Evolutionary conservation across 2,797 vertebrate genomes (phyloP).

Genomic region (Channallabes apus): DNA sequence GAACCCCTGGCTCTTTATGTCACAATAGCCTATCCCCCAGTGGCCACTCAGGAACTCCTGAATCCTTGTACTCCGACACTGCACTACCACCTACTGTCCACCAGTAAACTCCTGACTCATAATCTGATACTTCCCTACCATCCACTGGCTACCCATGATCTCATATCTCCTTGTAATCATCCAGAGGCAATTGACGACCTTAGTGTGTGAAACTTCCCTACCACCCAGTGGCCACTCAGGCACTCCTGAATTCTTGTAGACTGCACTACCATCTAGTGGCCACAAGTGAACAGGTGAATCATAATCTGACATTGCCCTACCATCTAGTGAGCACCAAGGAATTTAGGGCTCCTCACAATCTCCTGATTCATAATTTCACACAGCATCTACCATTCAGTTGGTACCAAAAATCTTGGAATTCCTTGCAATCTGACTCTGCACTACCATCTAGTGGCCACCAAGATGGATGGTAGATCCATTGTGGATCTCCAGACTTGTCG

Average conservation of each 20-base stretch:
- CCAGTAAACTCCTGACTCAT: not conserved
- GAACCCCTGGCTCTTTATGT: not conserved
- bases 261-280: not conserved
- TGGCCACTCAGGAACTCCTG: not conserved
- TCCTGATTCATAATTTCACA: not conserved
- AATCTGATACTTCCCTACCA: not conserved
- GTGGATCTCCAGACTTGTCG: not conserved
- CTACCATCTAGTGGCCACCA: not conserved
- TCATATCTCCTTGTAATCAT: not conserved
- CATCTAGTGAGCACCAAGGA: not conserved
- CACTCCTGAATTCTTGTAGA: not conserved
- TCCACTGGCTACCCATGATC: not conserved
- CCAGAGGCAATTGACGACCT: not conserved
- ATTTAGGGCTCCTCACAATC: too few species aligned
- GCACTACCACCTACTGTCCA: not conserved
- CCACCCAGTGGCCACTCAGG: not conserved
- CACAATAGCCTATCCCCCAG: too few species aligned
- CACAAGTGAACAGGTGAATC: not conserved
- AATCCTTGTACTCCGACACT: not conserved
- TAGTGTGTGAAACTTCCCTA: not conserved
- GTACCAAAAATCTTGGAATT: not conserved
- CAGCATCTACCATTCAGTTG: slow-evolving; percentile 65
- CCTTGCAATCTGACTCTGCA: not conserved
- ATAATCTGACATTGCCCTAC: not conserved
- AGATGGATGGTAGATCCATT: too few species aligned